A percentile compares a stretch with the other conserved stretches of the same genome.
Conservation (phyloP, 2,888 invertebrate species). For the Geotrupes spiniger region DNA sequence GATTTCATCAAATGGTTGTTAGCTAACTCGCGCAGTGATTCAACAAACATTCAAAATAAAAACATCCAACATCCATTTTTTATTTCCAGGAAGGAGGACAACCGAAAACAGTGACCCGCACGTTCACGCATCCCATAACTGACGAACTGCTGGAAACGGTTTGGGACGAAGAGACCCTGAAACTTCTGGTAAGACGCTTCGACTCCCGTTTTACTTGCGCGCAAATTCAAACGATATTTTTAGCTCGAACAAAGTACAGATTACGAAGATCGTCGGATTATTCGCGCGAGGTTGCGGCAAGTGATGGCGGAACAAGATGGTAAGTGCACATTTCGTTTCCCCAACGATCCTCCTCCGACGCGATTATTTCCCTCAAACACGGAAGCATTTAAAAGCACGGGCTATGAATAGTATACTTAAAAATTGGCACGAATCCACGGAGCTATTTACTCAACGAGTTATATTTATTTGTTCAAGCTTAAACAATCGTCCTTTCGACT, state of each 20-base stretch:
- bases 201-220: constrained; percentile 8
- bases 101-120: constrained; percentile 41
- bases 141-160: constrained; percentile 67
- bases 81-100: constrained; percentile 42
- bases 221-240: constrained; percentile 34
- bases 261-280: constrained; percentile 82
- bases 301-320: constrained; percentile 88
- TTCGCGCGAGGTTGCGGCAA: constrained; percentile 76
- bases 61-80: constrained; percentile 5
- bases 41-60: no score
- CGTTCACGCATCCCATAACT: constrained; percentile 51
- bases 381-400: no score
- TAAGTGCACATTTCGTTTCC: constrained; percentile 44
- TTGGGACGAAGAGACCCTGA: constrained; percentile 73
- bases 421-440: no score
- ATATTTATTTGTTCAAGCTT: no score
- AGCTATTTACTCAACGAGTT: no score
- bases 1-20: no score
- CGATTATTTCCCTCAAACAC: no score
- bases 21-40: no score
- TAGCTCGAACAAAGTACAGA: constrained; percentile 82
- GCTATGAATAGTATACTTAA: no score
- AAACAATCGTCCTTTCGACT: no score
- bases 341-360: constrained; percentile 5
- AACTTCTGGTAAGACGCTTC: constrained; percentile 61